phyloP scores from a whole-genome alignment of 1,140 invertebrate genomes.

The Drusus annulatus region DNA sequence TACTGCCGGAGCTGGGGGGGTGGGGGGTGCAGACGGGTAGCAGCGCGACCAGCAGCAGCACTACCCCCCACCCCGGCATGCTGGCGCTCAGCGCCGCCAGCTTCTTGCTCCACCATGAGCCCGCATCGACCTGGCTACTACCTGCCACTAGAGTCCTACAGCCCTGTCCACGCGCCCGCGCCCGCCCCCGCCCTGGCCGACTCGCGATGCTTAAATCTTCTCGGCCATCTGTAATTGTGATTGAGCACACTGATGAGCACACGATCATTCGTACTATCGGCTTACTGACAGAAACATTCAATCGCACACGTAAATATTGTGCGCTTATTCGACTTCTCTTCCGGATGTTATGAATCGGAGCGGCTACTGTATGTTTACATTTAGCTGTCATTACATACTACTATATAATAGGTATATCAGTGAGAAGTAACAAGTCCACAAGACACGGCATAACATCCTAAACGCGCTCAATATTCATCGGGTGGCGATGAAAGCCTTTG shows the following conservation, averaged over 20 bases:
- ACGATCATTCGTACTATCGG: not conserved
- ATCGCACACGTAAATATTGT: slow-evolving; percentile 42
- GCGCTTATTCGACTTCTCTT: slow-evolving; percentile 40
- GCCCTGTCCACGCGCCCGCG: too few species aligned
- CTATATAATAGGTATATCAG: not conserved
- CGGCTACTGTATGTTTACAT: slow-evolving; percentile 8
- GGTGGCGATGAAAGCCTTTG: slow-evolving; percentile 72
- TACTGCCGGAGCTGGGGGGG: slow-evolving; percentile 41
- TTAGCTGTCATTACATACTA: too few species aligned
- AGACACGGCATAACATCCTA: slow-evolving; percentile 48
- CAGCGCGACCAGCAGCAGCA: slow-evolving; percentile 28
- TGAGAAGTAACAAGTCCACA: slow-evolving; percentile 23
- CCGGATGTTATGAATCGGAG: slow-evolving; percentile 39
- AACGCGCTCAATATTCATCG: slow-evolving; percentile 68
- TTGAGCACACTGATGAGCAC: slow-evolving; percentile 43
- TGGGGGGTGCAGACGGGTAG: not conserved
- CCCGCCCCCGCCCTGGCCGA: not conserved
- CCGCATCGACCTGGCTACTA: slow-evolving; percentile 15
- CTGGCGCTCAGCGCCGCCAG: slow-evolving; percentile 14
- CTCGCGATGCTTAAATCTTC: slow-evolving; percentile 40
- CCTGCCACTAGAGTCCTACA: not conserved
- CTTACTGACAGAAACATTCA: not conserved
- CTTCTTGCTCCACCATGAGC: slow-evolving; percentile 39
- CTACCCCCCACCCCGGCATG: slow-evolving; percentile 3
- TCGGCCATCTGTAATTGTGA: slow-evolving; percentile 50